These are phyloP conservation scores for Monodelphis domestica DNA, from an alignment of 2,797 vertebrate genomes.

Conservation along the genomic window DNA sequence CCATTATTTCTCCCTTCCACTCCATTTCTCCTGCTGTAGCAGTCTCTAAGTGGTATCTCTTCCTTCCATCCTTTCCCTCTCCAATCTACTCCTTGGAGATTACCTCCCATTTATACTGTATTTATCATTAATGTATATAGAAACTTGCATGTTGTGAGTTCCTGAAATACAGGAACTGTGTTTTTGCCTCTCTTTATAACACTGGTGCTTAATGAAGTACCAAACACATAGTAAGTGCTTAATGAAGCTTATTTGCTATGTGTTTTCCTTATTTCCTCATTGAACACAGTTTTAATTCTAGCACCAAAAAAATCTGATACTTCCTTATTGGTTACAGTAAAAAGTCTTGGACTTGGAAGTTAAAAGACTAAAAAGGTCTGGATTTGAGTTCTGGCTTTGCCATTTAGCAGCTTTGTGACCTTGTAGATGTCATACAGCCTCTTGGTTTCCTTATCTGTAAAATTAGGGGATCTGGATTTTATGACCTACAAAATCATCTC, in stretches of 20 bases:
- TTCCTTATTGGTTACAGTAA: not conserved
- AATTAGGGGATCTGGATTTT: not conserved
- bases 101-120: not conserved
- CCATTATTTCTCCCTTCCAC: not conserved
- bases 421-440: not conserved
- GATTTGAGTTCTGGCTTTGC: not conserved
- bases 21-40: not conserved
- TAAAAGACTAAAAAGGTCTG: not conserved
- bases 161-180: not conserved
- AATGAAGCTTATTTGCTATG: not conserved
- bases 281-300: not conserved
- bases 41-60: accelerated
- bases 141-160: not conserved
- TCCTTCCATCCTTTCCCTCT: not conserved
- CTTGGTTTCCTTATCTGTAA: not conserved
- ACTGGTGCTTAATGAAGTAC: not conserved
- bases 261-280: not conserved
- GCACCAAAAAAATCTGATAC: too few species aligned
- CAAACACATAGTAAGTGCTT: not conserved
- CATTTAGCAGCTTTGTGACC: not conserved
- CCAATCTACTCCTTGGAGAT: not conserved
- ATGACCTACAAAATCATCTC: not conserved
- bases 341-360: not conserved
- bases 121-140: not conserved
- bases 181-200: not conserved